Evolutionary conservation across 1,140 invertebrate species (phyloP).

Genomic region (Eupeodes corollae): DNA sequence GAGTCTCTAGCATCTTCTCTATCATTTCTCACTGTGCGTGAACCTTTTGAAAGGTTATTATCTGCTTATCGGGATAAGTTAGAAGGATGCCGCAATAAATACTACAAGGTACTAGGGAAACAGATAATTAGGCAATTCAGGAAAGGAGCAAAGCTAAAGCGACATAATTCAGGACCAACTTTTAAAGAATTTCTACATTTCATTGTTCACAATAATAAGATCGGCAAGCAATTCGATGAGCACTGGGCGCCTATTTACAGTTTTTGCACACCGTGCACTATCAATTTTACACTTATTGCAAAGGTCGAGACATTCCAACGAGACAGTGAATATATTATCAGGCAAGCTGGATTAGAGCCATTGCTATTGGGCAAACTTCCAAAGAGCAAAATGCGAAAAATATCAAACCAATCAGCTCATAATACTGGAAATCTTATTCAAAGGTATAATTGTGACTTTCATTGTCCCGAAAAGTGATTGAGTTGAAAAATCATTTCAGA

Average conservation of each 20-base stretch:
- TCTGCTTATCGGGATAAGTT: conserved; percentile 88
- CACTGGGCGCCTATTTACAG: conserved; percentile 65
- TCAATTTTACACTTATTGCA: conserved; percentile 51
- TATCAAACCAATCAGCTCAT: conserved; percentile 43
- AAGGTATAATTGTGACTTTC: conserved; percentile 15
- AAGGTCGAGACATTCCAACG: conserved; percentile 58
- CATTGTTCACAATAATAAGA: conserved; percentile 41
- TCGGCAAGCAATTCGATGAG: conserved; percentile 44
- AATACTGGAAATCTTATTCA: conserved; percentile 43
- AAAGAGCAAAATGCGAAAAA: conserved; percentile 40
- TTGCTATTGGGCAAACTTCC: conserved; percentile 42
- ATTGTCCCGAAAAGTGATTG: neutral
- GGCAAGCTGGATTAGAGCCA: conserved; percentile 45
- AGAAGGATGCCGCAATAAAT: conserved; percentile 54
- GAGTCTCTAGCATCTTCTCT: conserved; percentile 43
- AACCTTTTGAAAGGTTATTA: conserved; percentile 80
- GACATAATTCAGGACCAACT: conserved; percentile 41
- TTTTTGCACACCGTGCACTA: conserved; percentile 61
- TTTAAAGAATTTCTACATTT: conserved; percentile 60
- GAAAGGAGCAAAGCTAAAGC: conserved; percentile 16
- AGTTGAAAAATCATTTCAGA: conserved; percentile 2
- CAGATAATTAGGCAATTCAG: conserved; percentile 48
- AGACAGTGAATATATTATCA: conserved; percentile 56
- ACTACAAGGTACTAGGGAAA: conserved; percentile 55
- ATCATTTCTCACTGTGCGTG: conserved; percentile 74